Evolutionary conservation across 1,140 invertebrate species (phyloP).

Genomic region (Cotesia glomerata): DNA sequence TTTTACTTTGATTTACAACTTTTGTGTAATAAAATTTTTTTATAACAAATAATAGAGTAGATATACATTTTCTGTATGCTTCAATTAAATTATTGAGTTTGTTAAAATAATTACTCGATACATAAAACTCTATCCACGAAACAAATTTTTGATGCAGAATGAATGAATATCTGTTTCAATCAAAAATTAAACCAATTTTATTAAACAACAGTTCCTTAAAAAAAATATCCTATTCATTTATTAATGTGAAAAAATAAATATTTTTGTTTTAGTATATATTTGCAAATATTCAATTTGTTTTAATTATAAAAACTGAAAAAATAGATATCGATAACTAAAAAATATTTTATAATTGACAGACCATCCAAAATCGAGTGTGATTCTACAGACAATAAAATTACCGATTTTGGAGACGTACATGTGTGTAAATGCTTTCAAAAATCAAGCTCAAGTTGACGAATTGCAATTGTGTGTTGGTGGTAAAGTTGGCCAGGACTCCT

Average conservation of each 20-base stretch:
- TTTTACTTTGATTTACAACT: background rate
- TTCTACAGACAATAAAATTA: slow-evolving; percentile 57
- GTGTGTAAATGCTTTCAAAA: slow-evolving; percentile 56
- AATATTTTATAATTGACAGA: slow-evolving; percentile 28
- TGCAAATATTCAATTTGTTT: no score
- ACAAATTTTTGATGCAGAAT: no score
- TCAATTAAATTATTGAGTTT: background rate
- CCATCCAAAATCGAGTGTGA: slow-evolving; percentile 41
- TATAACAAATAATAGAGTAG: no score
- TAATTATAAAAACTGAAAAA: no score
- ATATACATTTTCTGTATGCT: background rate
- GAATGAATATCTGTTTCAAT: no score
- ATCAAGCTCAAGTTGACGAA: slow-evolving; percentile 51
- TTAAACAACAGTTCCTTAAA: no score
- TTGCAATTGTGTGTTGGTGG: slow-evolving; percentile 69
- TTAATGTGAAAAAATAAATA: no score
- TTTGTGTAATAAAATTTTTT: background rate
- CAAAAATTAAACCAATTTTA: background rate
- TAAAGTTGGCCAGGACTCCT: slow-evolving; percentile 66
- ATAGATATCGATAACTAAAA: background rate
- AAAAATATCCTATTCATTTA: no score
- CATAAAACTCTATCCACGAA: no score
- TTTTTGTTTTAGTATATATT: no score
- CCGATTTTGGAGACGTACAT: slow-evolving; percentile 56
- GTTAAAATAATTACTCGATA: no score